These are phyloP conservation scores for Leucoma salicis DNA, from an alignment of 2,888 invertebrate genomes.

Conservation along the genomic window DNA sequence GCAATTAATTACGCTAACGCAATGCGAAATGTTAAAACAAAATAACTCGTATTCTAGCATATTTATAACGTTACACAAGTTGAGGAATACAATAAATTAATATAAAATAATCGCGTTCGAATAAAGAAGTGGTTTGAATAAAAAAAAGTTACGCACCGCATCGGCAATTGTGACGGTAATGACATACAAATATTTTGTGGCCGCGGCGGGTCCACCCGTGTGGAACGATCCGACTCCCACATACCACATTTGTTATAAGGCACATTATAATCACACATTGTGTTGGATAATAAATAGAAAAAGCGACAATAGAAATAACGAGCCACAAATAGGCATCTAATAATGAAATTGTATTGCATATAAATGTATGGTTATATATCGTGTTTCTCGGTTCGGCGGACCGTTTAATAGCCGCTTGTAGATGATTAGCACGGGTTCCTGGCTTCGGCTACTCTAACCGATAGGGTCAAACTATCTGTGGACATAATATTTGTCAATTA, in stretches of 20 bases:
- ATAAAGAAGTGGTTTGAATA: constrained; percentile 13
- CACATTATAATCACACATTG: constrained; percentile 79
- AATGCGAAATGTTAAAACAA: constrained; percentile 12
- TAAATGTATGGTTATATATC: constrained; percentile 71
- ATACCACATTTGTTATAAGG: constrained; percentile 70
- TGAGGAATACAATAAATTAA: constrained; percentile 31
- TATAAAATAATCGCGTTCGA: constrained; percentile 23
- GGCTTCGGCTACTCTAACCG: constrained; percentile 23
- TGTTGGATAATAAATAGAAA: constrained; percentile 77
- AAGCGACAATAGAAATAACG: constrained; percentile 79
- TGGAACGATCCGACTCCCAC: constrained; percentile 68
- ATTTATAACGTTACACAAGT: constrained; percentile 19
- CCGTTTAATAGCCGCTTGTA: constrained; percentile 65
- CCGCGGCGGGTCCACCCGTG: constrained; percentile 46
- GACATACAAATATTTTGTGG: constrained; percentile 33
- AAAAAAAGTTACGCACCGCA: constrained; percentile 17
- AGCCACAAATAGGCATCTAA: constrained; percentile 76
- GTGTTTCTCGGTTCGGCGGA: constrained; percentile 69
- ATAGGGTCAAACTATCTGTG: constrained; percentile 13
- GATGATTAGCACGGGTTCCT: constrained; percentile 67
- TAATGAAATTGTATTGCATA: constrained; percentile 78
- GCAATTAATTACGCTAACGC: constrained; percentile 25
- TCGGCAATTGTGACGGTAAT: constrained; percentile 35
- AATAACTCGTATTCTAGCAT: not conserved
- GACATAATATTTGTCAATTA: not conserved